Evolutionary conservation across 2,113 vertebrate genomes (phyloP).

Genomic region (Chloebia gouldiae): DNA sequence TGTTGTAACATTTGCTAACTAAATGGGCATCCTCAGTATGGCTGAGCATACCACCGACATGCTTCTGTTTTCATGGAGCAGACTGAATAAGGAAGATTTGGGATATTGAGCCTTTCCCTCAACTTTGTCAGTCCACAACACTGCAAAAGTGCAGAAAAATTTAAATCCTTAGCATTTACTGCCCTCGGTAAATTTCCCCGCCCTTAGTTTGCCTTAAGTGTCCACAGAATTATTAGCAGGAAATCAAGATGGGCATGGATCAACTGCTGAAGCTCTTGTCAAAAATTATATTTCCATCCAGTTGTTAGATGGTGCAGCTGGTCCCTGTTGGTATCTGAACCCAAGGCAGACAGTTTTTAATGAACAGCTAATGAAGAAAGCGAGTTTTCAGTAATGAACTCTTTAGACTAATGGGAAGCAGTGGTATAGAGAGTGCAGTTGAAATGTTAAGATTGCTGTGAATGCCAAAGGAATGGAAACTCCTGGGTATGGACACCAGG

Average conservation of each 20-base stretch:
- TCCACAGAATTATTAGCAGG: neutral
- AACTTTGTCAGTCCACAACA: neutral
- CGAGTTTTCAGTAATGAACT: neutral
- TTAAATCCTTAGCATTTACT: neutral
- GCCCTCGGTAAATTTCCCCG: neutral
- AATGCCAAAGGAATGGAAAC: neutral
- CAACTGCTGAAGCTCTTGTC: neutral
- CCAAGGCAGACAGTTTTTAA: neutral
- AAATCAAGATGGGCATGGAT: neutral
- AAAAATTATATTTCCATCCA: neutral
- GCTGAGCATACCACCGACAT: neutral
- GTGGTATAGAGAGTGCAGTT: neutral
- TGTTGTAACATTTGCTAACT: constrained; percentile 5
- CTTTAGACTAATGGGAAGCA: neutral
- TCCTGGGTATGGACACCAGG: neutral
- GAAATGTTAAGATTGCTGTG: neutral
- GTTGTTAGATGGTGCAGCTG: neutral
- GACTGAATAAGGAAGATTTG: neutral
- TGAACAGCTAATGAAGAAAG: neutral
- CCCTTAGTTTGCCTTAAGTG: neutral
- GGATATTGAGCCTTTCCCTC: neutral
- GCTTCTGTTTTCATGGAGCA: neutral
- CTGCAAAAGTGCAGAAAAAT: neutral
- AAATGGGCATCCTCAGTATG: neutral
- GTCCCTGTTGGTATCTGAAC: neutral